phyloP scores from a whole-genome alignment of 2,113 vertebrate genomes.

The Mesocricetus auratus region DNA sequence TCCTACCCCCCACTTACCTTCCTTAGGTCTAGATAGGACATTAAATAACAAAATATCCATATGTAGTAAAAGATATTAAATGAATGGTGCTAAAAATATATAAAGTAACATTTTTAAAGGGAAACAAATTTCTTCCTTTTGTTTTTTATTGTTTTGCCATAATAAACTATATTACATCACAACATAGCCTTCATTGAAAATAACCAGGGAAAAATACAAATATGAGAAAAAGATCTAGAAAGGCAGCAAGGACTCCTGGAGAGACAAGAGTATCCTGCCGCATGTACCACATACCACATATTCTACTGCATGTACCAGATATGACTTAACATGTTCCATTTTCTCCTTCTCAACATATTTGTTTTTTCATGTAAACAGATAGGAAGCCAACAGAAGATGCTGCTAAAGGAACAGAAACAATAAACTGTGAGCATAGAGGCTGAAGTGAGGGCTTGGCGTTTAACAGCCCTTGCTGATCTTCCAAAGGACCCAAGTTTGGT shows the following conservation, averaged over 20 bases:
- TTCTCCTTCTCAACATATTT: background rate
- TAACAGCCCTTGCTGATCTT: background rate
- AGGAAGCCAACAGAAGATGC: background rate
- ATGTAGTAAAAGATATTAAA: background rate
- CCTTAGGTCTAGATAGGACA: background rate
- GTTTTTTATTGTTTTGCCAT: background rate
- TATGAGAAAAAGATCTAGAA: background rate
- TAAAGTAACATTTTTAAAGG: background rate
- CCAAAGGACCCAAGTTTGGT: background rate
- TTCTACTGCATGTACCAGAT: background rate
- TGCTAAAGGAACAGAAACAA: background rate
- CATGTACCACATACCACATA: background rate
- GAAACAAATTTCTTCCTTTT: background rate
- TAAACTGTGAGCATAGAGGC: background rate
- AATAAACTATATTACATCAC: background rate
- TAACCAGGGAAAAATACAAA: background rate
- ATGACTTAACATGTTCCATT: background rate
- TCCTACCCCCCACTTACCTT: background rate
- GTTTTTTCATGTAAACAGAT: background rate
- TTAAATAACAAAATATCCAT: background rate
- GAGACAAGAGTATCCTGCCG: background rate
- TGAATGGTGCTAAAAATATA: background rate
- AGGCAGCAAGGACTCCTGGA: background rate
- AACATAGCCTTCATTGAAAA: background rate
- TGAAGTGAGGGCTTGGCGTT: background rate